Base-by-base conservation (phyloP, 2,113 vertebrate genomes). In the Manacus vitellinus region DNA sequence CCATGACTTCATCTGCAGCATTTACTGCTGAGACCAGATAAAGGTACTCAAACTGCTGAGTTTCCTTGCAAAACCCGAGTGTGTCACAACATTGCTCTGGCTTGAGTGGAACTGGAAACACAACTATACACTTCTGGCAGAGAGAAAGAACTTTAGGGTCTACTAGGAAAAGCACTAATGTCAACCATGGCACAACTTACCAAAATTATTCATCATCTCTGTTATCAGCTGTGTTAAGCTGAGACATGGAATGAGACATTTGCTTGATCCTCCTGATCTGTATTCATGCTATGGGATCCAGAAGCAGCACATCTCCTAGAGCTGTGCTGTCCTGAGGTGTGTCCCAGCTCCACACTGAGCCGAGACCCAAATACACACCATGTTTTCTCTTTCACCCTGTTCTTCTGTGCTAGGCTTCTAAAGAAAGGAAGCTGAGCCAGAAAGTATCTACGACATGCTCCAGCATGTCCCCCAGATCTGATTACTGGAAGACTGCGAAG, bases 351-450 rank as follows among this genome's bases (percentile, higher is more conserved):
- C 37, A 33, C 4, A 27, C 30, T 10, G 22, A 51, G 41, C 41
- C 76, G 58, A 79, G 27, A 76, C n/a, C 14, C 4, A 21, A 70
- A 58, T 8, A 65, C 44, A 55, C 14, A 51, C 7, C 25, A 35
- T 0, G 0, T 59, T 80, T 41, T 70, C 19, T 89, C 31, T 94
- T 91, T 51, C 68, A 67, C 0, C 0, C 37, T n/a, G 10, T 54
- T 92, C 9, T 12, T 54, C 43, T 58, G 35, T 35, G 63, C 33
- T 59, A 23, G 25, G 24, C 51, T 91, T 74, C 30, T 25, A 61
- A 66, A 35, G 35, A 73, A 83, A 79, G 44, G 35, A 91, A 63
- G 18, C 17, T 51, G 47, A 9, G 22, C 39, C 80, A 89, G 43
- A 62, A 84, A 84, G 33, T 43, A 92, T 27, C 49, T 68, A 35